Conservation (phyloP, 2,113 vertebrate species). For the Podarcis cretensis region DNA sequence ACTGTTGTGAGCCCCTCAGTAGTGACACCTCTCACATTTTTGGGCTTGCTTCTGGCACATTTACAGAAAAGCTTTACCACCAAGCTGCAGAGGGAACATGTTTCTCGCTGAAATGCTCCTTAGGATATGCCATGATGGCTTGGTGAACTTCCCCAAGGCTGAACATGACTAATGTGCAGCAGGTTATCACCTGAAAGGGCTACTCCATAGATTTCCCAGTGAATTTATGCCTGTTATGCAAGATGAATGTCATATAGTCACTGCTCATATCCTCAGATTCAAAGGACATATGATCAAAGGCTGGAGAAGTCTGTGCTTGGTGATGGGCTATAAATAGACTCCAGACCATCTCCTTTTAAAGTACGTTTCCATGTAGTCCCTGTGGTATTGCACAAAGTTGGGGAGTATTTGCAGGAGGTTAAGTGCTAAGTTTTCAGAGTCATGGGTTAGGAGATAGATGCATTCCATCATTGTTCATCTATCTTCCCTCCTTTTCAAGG, state of each 20-base stretch:
- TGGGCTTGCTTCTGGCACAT: too few species aligned
- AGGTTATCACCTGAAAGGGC: constrained; percentile 30
- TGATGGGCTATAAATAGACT: constrained; percentile 62
- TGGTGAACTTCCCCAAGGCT: not conserved
- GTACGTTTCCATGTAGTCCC: constrained; percentile 70
- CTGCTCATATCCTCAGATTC: constrained; percentile 51
- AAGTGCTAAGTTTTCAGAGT: constrained; percentile 60
- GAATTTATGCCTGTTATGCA: constrained; percentile 63
- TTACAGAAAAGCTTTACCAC: not conserved
- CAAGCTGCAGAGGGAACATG: constrained; percentile 14
- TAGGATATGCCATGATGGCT: not conserved
- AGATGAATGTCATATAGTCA: constrained; percentile 60
- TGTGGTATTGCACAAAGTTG: constrained; percentile 37
- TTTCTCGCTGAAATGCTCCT: too few species aligned
- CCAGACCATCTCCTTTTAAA: constrained; percentile 48
- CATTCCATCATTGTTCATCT: not conserved
- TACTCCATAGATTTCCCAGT: constrained; percentile 53
- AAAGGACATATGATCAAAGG: constrained; percentile 64
- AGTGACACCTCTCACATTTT: too few species aligned
- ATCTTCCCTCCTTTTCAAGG: not conserved
- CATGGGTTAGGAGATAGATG: not conserved
- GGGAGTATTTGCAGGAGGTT: constrained; percentile 38
- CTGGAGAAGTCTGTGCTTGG: constrained; percentile 58
- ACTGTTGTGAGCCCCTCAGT: too few species aligned
- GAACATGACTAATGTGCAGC: not conserved